Conservation (phyloP, 2,888 invertebrate species). For the Hedychridium roseum region DNA sequence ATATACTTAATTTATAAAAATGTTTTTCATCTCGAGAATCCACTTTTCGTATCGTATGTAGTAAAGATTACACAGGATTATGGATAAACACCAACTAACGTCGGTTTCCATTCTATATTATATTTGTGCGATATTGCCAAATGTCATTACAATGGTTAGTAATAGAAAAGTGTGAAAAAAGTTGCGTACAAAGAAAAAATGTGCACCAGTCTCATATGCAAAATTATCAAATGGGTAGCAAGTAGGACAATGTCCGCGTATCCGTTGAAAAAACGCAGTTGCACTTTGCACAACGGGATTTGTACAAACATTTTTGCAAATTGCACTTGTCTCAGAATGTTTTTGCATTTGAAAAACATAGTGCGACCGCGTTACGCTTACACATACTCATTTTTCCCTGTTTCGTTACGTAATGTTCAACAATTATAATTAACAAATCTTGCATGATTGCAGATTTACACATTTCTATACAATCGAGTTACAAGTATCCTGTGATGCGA, state of each 20-base stretch:
- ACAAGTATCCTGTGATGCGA: conserved; percentile 39
- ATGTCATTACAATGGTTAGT: conserved; percentile 52
- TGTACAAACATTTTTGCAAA: background rate
- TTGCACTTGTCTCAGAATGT: background rate
- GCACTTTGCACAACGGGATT: conserved; percentile 3
- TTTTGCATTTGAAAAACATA: background rate
- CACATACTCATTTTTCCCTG: conserved; percentile 1
- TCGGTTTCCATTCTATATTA: conserved; percentile 37
- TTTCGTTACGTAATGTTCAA: conserved; percentile 10
- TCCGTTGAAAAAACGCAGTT: conserved; percentile 16
- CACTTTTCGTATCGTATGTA: background rate
- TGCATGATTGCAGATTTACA: conserved; percentile 9
- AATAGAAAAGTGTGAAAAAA: conserved; percentile 45
- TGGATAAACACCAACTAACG: conserved; percentile 5
- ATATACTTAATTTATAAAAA: no score
- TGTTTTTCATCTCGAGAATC: no score
- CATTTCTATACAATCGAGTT: conserved; percentile 23
- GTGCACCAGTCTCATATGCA: conserved; percentile 37
- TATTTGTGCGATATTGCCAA: conserved; percentile 56
- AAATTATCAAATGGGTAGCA: conserved; percentile 30
- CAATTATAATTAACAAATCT: conserved; percentile 32
- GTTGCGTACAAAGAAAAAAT: conserved; percentile 46
- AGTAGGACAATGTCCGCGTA: conserved; percentile 17
- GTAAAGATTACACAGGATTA: conserved; percentile 3
- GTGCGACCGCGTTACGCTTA: background rate